A percentile compares a stretch with the other conserved stretches of the same genome.
These are phyloP conservation scores for Artemisiospiza belli DNA, from an alignment of 2,113 vertebrate genomes.

Conservation along the genomic window DNA sequence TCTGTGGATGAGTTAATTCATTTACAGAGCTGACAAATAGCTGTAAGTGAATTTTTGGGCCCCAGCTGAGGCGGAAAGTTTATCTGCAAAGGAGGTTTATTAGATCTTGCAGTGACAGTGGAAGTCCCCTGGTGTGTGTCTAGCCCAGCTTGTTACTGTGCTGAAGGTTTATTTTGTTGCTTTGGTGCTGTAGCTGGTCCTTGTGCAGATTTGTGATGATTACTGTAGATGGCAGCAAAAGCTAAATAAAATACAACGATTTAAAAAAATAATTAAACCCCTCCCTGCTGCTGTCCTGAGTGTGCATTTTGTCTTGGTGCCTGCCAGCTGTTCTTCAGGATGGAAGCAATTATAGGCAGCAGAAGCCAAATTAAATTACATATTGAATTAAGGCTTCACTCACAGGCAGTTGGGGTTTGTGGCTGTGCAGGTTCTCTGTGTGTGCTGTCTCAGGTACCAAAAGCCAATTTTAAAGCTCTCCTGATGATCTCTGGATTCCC, in stretches of 20 bases:
- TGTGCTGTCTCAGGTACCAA: not conserved
- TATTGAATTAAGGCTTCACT: constrained; percentile 15
- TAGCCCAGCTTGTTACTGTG: not conserved
- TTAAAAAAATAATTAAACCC: not conserved
- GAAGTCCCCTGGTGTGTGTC: not conserved
- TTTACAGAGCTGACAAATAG: not conserved
- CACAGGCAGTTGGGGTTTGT: not conserved
- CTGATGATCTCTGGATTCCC: not conserved
- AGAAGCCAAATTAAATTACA: constrained; percentile 16
- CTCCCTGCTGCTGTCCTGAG: not conserved
- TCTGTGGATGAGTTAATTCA: not conserved
- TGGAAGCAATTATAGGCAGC: not conserved
- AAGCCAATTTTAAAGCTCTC: not conserved
- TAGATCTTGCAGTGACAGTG: not conserved
- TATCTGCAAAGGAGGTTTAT: not conserved
- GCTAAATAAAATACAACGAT: constrained; percentile 48
- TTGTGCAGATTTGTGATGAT: constrained; percentile 26
- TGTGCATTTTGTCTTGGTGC: not conserved
- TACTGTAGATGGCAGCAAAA: constrained; percentile 81
- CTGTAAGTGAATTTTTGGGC: not conserved
- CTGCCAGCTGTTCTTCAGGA: not conserved
- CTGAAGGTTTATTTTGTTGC: not conserved
- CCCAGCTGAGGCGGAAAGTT: not conserved
- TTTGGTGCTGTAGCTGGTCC: not conserved
- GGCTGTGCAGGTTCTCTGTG: not conserved